Conservation (phyloP, 2,888 invertebrate species). For the Latheticus oryzae region DNA sequence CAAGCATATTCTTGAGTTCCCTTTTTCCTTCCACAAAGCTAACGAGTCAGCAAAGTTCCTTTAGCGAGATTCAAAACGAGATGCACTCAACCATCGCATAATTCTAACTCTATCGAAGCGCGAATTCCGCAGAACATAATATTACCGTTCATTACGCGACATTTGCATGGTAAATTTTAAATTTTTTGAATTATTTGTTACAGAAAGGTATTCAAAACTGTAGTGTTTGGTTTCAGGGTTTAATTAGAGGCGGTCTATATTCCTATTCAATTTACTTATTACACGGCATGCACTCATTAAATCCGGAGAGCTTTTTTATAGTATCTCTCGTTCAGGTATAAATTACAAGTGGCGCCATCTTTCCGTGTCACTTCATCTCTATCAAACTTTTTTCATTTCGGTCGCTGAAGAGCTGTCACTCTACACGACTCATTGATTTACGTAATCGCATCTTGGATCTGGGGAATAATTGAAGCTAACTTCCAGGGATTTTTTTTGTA, state of each 20-base stretch:
- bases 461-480: conserved; percentile 18
- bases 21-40: conserved; percentile 39
- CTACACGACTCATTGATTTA: background rate
- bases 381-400: no score
- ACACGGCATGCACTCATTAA: no score
- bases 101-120: conserved; percentile 35
- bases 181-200: conserved; percentile 12
- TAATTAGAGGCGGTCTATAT: no score
- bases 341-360: no score
- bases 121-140: conserved; percentile 23
- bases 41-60: conserved; percentile 45
- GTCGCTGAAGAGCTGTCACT: no score
- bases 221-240: no score
- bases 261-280: no score
- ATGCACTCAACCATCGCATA: conserved; percentile 38
- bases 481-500: conserved; percentile 41
- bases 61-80: conserved; percentile 36
- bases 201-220: no score
- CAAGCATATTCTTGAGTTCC: conserved; percentile 24
- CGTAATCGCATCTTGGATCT: conserved; percentile 8
- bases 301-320: no score
- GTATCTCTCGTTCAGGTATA: no score
- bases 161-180: conserved; percentile 10
- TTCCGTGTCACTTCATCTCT: no score
- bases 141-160: conserved; percentile 27